Percentiles rank a stretch among this genome's conserved stretches.
Evolutionary conservation across 1,140 invertebrate species (phyloP).

Genomic region (Procambarus virginalis): DNA sequence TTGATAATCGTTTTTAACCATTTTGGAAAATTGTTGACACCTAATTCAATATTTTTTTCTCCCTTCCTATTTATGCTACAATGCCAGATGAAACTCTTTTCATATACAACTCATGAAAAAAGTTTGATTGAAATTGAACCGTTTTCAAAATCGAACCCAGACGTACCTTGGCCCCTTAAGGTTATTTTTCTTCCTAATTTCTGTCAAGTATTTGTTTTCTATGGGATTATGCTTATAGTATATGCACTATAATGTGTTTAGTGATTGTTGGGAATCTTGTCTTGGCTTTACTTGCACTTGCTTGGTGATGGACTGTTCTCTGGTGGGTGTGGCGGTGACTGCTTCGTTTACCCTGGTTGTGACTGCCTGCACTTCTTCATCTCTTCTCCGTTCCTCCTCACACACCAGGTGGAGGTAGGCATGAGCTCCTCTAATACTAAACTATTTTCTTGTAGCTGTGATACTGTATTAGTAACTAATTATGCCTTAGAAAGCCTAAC

Average conservation of each 20-base stretch:
- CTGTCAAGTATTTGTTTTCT: slow-evolving; percentile 4
- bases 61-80: no score
- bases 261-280: slow-evolving; percentile 13
- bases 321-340: slow-evolving; percentile 31
- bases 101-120: no score
- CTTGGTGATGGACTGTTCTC: slow-evolving; percentile 40
- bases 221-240: background rate
- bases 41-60: no score
- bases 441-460: background rate
- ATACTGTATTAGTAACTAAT: slow-evolving; percentile 2
- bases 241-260: background rate
- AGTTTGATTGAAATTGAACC: no score
- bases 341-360: slow-evolving; percentile 10
- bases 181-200: background rate
- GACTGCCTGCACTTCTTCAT: slow-evolving; percentile 23
- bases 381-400: slow-evolving; percentile 2
- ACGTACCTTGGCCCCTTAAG: no score
- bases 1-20: no score
- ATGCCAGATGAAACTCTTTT: no score
- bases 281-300: slow-evolving; percentile 49
- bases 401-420: slow-evolving; percentile 53
- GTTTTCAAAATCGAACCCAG: no score
- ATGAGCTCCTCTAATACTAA: slow-evolving; percentile 8
- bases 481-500: background rate
- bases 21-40: no score